A percentile compares a stretch with the other conserved stretches of the same genome.
Conservation (phyloP, 2,888 invertebrate genomes). For the Junonia oenone region DNA sequence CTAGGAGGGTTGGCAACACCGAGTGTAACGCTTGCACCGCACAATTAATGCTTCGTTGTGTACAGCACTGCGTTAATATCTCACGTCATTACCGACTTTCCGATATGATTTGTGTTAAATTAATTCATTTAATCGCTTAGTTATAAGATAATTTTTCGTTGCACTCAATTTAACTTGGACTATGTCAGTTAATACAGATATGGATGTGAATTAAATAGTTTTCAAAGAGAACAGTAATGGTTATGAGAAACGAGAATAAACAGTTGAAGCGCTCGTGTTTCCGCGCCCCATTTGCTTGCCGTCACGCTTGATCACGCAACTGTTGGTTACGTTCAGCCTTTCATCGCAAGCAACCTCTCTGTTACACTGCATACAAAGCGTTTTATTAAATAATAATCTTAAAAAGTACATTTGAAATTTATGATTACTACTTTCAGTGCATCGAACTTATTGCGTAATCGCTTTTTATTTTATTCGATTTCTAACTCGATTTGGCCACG, state of each 20-base stretch:
- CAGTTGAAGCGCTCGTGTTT: slow-evolving; percentile 49
- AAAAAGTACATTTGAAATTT: not conserved
- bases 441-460: not conserved
- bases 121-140: not conserved
- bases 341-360: slow-evolving; percentile 5
- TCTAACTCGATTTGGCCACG: slow-evolving; percentile 10
- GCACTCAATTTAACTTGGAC: not conserved
- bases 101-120: not conserved
- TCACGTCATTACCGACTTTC: slow-evolving; percentile 3
- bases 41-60: slow-evolving; percentile 4
- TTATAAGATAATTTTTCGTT: not conserved
- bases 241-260: slow-evolving; percentile 36
- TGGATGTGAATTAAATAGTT: not conserved
- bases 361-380: slow-evolving; percentile 16
- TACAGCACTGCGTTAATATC: slow-evolving; percentile 6
- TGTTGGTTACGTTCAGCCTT: slow-evolving; percentile 1
- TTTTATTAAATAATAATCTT: slow-evolving; percentile 22
- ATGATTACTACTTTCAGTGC: not conserved
- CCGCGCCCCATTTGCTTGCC: slow-evolving; percentile 59
- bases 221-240: not conserved
- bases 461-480: not conserved
- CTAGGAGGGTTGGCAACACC: too few species aligned
- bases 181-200: not conserved
- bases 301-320: slow-evolving; percentile 49
- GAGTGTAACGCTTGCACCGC: slow-evolving; percentile 18